Percentiles rank a stretch among this genome's conserved stretches.
Conservation (phyloP, 1,140 invertebrate species). For the Pararge aegeria region DNA sequence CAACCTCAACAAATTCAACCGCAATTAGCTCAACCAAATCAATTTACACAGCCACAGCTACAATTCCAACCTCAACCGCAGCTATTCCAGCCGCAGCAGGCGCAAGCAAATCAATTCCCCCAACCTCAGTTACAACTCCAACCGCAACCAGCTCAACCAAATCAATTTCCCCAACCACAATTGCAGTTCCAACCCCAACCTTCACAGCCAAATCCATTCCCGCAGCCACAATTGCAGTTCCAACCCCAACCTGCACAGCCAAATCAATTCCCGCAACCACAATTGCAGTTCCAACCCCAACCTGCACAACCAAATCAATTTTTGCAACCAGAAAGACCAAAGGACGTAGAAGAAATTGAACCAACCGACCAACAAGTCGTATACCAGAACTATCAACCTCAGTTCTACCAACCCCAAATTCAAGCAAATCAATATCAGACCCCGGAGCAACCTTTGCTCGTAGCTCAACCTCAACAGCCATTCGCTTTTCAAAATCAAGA, state of each 20-base stretch:
- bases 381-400: conserved; percentile 35
- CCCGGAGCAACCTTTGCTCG: conserved; percentile 32
- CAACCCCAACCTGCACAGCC: conserved; percentile 30
- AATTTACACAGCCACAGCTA: conserved; percentile 21
- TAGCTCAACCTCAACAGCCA: conserved; percentile 26
- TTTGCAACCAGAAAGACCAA: conserved; percentile 22
- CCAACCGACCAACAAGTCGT: conserved; percentile 32
- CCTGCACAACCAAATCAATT: conserved; percentile 24
- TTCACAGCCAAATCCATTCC: conserved; percentile 19
- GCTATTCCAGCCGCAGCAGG: conserved; percentile 34
- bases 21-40: background rate
- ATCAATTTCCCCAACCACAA: conserved; percentile 10
- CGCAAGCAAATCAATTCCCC: conserved; percentile 21
- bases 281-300: conserved; percentile 25
- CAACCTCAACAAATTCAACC: conserved; percentile 15
- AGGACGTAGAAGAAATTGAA: conserved; percentile 35
- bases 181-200: background rate
- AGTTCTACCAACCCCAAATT: conserved; percentile 37
- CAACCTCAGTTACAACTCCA: conserved; percentile 7
- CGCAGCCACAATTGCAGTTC: conserved; percentile 11
- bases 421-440: conserved; percentile 35
- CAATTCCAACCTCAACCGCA: conserved; percentile 10
- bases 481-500: conserved; percentile 40
- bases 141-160: conserved; percentile 17
- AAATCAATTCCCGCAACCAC: conserved; percentile 31